Base-by-base conservation (phyloP, 2,888 invertebrate species). In the Argyresthia goedartella region DNA sequence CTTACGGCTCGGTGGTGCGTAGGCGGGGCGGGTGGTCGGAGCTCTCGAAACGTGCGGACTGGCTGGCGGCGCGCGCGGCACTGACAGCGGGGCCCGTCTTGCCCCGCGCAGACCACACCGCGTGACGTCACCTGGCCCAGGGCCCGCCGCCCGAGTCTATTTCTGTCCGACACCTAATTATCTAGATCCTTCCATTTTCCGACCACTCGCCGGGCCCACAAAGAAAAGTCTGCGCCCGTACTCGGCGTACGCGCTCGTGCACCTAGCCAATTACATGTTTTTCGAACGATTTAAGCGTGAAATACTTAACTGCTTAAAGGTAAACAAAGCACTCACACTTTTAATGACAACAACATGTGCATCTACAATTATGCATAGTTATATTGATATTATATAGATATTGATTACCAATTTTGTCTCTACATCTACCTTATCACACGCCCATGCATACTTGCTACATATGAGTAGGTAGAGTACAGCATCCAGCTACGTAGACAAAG, bases 61-160 rank as follows among this genome's bases (percentile, higher is more conserved):
- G 79, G 70, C 70, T 67, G 85, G 78, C 82, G 81, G 85, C 85
- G 85, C 85, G 82, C 85, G 81, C 85, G 82, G 76, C 82, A 84
- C 85, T 86, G 85, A 25, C 78, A 81, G 84, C 82, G 85, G 85
- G 85, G 84, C 86, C 85, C 84, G 82, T 84, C 80, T 86, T 84
- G 82, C 85, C 86, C 85, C 84, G 81, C 81, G 71, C 74, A 61
- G 71, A 76, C 54, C 45, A 36, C 77, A 81, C 76, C 78, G 73
- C 76, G 73, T 85, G 81, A 85, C 85, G 85, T 85, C 85, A 85
- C 76, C 84, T 81, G 82, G 81, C 82, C 84, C 85, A 82, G 84
- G 85, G 85, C 85, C 84, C 84, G 84, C 71, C 42, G 16, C 16
- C 15, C 36, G 14, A 36, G 72, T 81, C 85, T 86, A 86, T 85